A percentile compares a stretch with the other conserved stretches of the same genome.
phyloP scores from a whole-genome alignment of 2,888 invertebrate species.

The Caenorhabditis plicata region DNA sequence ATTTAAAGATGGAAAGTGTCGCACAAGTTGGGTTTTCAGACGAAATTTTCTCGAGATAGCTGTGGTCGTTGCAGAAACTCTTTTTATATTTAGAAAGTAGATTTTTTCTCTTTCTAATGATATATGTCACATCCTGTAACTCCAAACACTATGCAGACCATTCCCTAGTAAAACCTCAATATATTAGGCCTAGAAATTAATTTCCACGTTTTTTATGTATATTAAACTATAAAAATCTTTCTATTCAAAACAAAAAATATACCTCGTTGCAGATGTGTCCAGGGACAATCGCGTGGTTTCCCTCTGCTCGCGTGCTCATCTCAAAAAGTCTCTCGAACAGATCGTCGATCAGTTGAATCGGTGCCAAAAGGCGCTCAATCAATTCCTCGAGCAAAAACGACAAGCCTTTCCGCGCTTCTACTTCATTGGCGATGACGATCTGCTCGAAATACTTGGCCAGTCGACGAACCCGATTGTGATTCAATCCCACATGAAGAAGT shows the following conservation, averaged over 20 bases:
- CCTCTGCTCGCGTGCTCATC: constrained; percentile 73
- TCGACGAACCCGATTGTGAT: constrained; percentile 85
- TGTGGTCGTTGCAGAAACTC: too few relatives aligned
- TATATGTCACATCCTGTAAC: too few relatives aligned
- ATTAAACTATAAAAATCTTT: too few relatives aligned
- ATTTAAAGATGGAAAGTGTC: too few relatives aligned
- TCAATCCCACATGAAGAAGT: constrained; percentile 87
- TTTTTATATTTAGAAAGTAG: too few relatives aligned
- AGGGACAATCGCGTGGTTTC: constrained; percentile 80
- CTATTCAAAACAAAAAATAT: background rate
- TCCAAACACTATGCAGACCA: too few relatives aligned
- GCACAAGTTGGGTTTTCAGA: too few relatives aligned
- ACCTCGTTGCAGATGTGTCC: constrained; percentile 76
- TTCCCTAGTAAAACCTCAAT: too few relatives aligned
- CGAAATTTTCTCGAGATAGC: too few relatives aligned
- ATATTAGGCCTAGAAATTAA: too few relatives aligned
- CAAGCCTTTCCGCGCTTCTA: constrained; percentile 90
- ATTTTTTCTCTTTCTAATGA: too few relatives aligned
- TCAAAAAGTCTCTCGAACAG: constrained; percentile 77
- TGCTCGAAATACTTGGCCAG: constrained; percentile 91
- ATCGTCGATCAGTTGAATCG: constrained; percentile 83
- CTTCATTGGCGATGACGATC: constrained; percentile 95
- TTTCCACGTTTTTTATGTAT: too few relatives aligned
- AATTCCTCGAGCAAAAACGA: constrained; percentile 92
- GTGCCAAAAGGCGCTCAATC: constrained; percentile 90